Conservation (phyloP, 2,113 vertebrate genomes). For the Mustelus asterias region DNA sequence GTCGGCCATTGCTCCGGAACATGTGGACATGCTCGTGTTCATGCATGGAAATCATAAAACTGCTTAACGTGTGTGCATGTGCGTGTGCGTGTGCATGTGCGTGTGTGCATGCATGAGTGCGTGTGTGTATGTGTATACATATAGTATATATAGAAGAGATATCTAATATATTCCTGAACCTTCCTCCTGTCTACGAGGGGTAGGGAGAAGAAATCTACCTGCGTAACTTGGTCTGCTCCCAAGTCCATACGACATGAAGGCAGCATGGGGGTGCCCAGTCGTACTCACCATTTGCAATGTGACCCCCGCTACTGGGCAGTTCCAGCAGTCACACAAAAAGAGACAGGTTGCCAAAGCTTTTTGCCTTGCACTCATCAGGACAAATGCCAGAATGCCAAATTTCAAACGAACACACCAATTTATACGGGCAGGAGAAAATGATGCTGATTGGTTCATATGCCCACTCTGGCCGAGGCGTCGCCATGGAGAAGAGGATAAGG, state of each 20-base stretch:
- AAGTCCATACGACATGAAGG: neutral
- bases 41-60: slow-evolving; percentile 52
- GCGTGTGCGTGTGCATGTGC: no score
- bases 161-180: neutral
- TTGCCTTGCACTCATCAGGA: neutral
- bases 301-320: neutral
- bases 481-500: neutral
- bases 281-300: neutral
- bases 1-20: slow-evolving; percentile 51
- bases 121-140: no score
- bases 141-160: neutral
- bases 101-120: neutral
- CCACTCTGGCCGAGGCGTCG: neutral
- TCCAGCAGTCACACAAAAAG: no score
- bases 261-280: neutral
- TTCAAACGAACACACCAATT: neutral
- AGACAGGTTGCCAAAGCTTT: neutral
- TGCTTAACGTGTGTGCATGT: neutral
- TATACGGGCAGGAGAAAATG: neutral
- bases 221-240: neutral
- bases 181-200: neutral
- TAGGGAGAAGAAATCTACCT: neutral
- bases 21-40: slow-evolving; percentile 56
- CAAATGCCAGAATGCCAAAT: neutral
- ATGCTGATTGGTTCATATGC: neutral